Evolutionary conservation across 2,888 invertebrate genomes (phyloP).

Genomic region (Eupeodes latifasciatus): DNA sequence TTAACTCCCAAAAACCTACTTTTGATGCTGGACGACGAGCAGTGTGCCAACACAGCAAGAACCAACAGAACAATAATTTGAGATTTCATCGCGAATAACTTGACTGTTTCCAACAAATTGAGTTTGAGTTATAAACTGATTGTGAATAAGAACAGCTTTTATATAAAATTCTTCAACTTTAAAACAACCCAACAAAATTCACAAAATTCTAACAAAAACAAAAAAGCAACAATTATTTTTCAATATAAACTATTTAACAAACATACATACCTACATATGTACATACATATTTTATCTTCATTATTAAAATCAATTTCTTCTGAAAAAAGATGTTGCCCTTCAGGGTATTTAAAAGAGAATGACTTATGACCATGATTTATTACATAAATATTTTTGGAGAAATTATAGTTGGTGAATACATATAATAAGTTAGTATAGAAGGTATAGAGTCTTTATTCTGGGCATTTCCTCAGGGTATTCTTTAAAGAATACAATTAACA

Average conservation of each 20-base stretch:
- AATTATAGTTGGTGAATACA: not conserved
- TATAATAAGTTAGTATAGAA: not conserved
- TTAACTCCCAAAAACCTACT: not conserved
- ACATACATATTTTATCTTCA: not conserved
- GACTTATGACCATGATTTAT: not conserved
- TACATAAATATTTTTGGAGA: constrained; percentile 8
- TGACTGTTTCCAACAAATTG: constrained; percentile 17
- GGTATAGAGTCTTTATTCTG: not conserved
- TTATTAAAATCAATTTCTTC: not conserved
- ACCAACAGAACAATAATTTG: not conserved
- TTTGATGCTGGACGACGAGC: not conserved
- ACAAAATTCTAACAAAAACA: not conserved
- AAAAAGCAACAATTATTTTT: too few relatives aligned
- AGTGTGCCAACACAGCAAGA: not conserved
- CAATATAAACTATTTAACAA: not conserved
- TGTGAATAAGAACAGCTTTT: not conserved
- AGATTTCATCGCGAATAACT: constrained; percentile 2
- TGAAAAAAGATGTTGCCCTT: not conserved
- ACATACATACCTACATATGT: not conserved
- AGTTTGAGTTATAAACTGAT: not conserved
- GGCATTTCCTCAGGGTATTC: not conserved
- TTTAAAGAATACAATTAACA: not conserved
- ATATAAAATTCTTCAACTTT: constrained; percentile 7
- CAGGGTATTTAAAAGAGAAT: not conserved
- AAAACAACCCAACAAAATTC: not conserved